Base-by-base conservation (phyloP, 1,140 invertebrate genomes). In the Brachionus koreanus region DNA sequence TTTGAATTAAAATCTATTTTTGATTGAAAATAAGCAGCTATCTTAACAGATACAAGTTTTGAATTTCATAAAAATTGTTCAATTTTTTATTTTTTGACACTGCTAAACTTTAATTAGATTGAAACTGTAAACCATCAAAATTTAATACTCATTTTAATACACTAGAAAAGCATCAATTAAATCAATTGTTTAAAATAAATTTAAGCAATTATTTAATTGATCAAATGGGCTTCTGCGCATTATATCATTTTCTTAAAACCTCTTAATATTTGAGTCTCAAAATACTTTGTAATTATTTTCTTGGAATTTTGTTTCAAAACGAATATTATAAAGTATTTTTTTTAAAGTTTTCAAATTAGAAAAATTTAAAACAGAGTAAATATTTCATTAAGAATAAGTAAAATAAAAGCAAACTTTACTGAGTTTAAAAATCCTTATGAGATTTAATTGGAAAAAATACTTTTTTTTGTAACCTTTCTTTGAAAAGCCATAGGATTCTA, bases 401-500 rank as follows among this genome's bases (percentile, higher is more conserved):
- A 9, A 57, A 57, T 57, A 57, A 57, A 23, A 57, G 16, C 16
- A 57, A 57, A 19, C 19, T 57, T 57, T 23, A 19, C 3, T n/a
- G 19, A 19, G 9, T 19, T 57, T 57, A 9, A 23, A 57, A n/a
- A 16, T 57, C 49, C 49, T 57, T 23, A 57, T 57, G 49, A 57
- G 49, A 57, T 57, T 57, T 57, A 57, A 57, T 57, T 57, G 49
- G 49, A 57, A 57, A 49, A 52, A 57, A 57, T n/a, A 57, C 49
- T 57, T n/a, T 57, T 57, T 57, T 57, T 57, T 57, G 49, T 57
- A 57, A 57, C 49, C 19, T 57, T 57, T 52, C 19, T 57, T 57
- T 57, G n/a, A 19, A 57, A 57, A 57, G 16, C 49, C 49, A 57
- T 57, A 23, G 49, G 19, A 25, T 57, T 57, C 49, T 57, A 57